Conservation (phyloP, 1,140 invertebrate genomes). For the Diploscapter pachys region DNA sequence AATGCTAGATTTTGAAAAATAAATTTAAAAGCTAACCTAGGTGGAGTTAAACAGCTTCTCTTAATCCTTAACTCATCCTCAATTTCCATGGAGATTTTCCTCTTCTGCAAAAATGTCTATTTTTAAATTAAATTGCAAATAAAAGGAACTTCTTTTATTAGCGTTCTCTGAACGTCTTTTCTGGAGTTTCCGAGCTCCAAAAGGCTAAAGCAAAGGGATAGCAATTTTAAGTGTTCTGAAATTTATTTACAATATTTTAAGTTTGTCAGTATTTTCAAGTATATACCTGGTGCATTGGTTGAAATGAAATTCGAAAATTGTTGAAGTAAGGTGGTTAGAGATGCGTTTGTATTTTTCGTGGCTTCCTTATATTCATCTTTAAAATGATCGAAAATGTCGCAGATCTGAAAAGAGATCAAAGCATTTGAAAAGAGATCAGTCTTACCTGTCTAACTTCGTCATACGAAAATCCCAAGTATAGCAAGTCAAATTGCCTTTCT, state of each 20-base stretch:
- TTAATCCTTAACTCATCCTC: too few species aligned
- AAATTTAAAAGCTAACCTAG: too few species aligned
- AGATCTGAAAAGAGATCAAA: background rate
- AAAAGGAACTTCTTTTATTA: constrained; percentile 2
- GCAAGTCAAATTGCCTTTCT: constrained; percentile 21
- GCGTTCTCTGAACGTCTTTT: background rate
- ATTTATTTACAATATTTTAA: too few species aligned
- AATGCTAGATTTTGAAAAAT: too few species aligned
- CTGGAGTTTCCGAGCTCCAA: constrained; percentile 8
- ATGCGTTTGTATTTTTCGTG: background rate
- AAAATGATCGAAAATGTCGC: constrained; percentile 30
- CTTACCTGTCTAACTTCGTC: constrained; percentile 30
- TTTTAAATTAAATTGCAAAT: background rate
- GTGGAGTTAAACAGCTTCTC: too few species aligned
- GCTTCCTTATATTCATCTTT: constrained; percentile 18
- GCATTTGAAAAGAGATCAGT: background rate
- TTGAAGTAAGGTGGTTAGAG: background rate
- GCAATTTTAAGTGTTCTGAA: constrained; percentile 7
- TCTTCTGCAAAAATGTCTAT: too few species aligned
- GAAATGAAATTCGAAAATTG: constrained; percentile 29
- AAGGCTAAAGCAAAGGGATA: constrained; percentile 10
- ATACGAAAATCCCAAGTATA: constrained; percentile 30
- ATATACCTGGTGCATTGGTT: background rate
- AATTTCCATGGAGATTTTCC: too few species aligned
- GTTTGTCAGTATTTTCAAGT: too few species aligned